Evolutionary conservation across 2,797 vertebrate species (phyloP), one percentile per base, ranked within the genome.

Genomic region (Sebastes itinus): DNA sequence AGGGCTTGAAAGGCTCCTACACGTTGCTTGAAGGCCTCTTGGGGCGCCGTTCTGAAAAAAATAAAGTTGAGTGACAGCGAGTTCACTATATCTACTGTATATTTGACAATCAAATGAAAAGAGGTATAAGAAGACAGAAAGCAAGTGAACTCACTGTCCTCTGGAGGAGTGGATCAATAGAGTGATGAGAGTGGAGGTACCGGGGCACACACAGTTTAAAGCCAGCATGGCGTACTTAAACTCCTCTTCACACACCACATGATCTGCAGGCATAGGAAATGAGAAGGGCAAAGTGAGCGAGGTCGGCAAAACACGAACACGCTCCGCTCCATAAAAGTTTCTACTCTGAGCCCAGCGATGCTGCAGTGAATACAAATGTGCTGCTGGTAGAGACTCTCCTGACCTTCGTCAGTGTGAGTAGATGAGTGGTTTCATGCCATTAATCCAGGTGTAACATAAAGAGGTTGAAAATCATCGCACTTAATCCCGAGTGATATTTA

Each of bases 191-290:
- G 96, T 97, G 2, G 96, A 97, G 60, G 96, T 97, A 56, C 96
- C 96, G 0, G 96, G 96, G 76, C 96, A 97, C 82, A 97, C 96
- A 75, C 96, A 97, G 96, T 97, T 97, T 75, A 97, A 92, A 83
- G 96, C 96, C 92, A 97, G 92, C 96, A 97, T 97, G 92, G 96
- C 96, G 1, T 97, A 97, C 83, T 97, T 97, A 92, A 97, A 97
- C 94, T 97, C 96, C 82, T 97, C 96, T 87, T 97, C 96, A 88
- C 96, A 97, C 87, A 97, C 96, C 81, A 97, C 96, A 83, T 97
- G 96, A 93, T 97, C 96, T 97, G 90, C 58, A 90, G 30, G 77
- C 77, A 88, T n/a, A 86, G 67, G 74, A 62, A 64, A 86, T 13
- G 79, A 82, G 28, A 66, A 32, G 77, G 14, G 73, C 72, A 46